Evolutionary conservation across 2,888 invertebrate genomes (phyloP), one percentile per base, ranked within the genome.

Genomic region (Vesta saturnalis): DNA sequence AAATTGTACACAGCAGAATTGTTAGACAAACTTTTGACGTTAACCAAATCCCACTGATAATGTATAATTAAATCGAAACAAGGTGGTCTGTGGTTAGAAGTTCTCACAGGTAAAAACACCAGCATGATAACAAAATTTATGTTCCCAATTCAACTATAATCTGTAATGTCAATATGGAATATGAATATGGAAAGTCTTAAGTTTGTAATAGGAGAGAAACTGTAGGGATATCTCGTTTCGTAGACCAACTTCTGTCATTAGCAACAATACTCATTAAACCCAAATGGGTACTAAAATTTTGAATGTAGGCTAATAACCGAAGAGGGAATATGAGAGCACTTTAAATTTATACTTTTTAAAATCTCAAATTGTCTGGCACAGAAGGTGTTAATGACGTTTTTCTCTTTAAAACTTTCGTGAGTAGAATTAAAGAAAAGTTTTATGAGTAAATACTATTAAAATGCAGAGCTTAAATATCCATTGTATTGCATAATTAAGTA

Each of bases 211-310:
- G 66, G 30, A 59, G 46, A 58, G 46, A 54, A 65, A 57, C 64
- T 39, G 71, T 70, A 74, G 70, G 70, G 60, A 55, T 62, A 58
- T 62, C 60, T 65, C 69, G 74, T 71, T 39, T 71, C 58, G 59
- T 74, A 72, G 76, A 74, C 72, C 72, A 72, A 73, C 71, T 73
- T 60, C 46, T 57, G 76, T 75, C 75, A 76, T 77, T 77, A 76
- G 73, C 73, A 70, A 71, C 76, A 75, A 76, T 71, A 71, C 70
- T 69, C 73, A 73, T 65, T 65, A 65, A 65, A 60, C 54, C 60
- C 60, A 60, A 65, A 65, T 49, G 65, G 52, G 30, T 46, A 54
- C 60, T 56, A 55, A 60, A 65, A 65, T 65, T 60, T 60, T 54
- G 52, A 64, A 64, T 59, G 60, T 56, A 19, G 30, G 18, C 54